Evolutionary conservation across 2,797 vertebrate genomes (phyloP).

Genomic region (Molossus alvarezi): DNA sequence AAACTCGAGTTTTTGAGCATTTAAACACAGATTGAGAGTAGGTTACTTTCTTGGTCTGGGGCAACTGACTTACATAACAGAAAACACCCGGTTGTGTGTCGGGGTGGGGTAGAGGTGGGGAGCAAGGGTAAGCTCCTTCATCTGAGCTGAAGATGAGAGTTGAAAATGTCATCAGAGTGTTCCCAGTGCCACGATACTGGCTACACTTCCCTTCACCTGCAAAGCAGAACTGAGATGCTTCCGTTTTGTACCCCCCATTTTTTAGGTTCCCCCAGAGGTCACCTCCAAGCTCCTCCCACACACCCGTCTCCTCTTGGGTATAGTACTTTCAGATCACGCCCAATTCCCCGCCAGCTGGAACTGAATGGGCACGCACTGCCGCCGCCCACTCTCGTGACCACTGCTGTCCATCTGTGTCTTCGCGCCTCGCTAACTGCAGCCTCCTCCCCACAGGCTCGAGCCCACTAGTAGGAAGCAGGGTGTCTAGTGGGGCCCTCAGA

Average conservation of each 20-base stretch:
- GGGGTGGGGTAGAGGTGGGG: not conserved
- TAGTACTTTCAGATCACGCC: conserved; percentile 8
- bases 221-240: not conserved
- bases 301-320: not conserved
- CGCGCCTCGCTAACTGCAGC: not conserved
- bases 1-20: not conserved
- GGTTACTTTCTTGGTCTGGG: not conserved
- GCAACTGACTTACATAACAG: not conserved
- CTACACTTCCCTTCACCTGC: not conserved
- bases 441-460: not conserved
- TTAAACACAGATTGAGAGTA: conserved; percentile 9
- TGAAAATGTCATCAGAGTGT: not conserved
- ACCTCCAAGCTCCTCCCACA: not conserved
- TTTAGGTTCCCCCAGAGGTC: not conserved
- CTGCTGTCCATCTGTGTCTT: not conserved
- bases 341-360: not conserved
- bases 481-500: not conserved
- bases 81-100: not conserved
- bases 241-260: not conserved
- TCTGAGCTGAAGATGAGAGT: not conserved
- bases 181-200: not conserved
- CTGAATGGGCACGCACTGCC: not conserved
- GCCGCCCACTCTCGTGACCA: not conserved
- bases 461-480: not conserved
- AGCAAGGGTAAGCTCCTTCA: not conserved